Evolutionary conservation across 2,888 invertebrate genomes (phyloP), one percentile per base, ranked within the genome.

Genomic region (Lumbricus terrestris): DNA sequence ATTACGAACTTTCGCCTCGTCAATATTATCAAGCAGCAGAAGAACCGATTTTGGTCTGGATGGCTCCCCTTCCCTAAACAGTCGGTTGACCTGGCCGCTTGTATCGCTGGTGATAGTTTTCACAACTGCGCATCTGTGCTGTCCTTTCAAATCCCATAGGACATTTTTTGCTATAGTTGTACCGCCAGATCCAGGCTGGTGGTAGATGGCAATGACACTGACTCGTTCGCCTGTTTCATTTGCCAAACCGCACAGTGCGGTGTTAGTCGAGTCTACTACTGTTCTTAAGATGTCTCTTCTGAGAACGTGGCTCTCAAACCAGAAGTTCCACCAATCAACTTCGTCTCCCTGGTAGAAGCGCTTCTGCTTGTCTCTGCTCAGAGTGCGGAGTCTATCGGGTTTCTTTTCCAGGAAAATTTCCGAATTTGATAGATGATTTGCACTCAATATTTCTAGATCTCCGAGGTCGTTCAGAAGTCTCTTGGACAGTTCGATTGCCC

Each of bases 131-230:
- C 93, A 93, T 40, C 93, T 89, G 69, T 92, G 92, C 37, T 90
- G 82, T 82, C 90, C 88, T 82, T 92, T 91, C 23, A 93, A 90
- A 35, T 92, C 92, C 93, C 93, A 93, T 20, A 93, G 91, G 6
- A 93, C 88, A 16, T 93, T 92, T 82, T 91, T 92, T 18, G 93
- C 93, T 37, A 92, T 91, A 2, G 93, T 93, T 1, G 93, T 93
- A 33, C 93, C 93, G 0, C 93, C 93, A 16, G 93, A 93, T 5
- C 93, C 93, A n/a, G 93, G 93, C 88, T 93, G 93, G 88, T 93
- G 93, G 82, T 91, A 90, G 23, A 93, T 89, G 33, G 89, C 90
- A 16, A 93, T 92, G 13, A 91, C 88, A 29, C 90, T 92, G 20
- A 93, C 92, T 82, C 90, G 91, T 29, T 90, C 89, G 29, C 92